Base-by-base conservation (phyloP, 2,797 vertebrate species). In the Masticophis lateralis region DNA sequence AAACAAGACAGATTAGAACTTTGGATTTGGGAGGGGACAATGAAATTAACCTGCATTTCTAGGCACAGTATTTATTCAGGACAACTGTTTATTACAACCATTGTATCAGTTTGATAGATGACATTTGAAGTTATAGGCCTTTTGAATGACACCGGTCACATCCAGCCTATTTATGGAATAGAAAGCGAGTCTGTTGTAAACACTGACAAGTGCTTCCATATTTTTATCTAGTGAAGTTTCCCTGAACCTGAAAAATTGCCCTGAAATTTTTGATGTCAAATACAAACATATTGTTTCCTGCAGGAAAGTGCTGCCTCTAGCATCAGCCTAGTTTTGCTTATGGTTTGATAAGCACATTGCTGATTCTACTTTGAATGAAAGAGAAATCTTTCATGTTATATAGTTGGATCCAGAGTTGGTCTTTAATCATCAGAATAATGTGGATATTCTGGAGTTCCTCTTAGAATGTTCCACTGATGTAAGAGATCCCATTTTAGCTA, bases 211-310 rank as follows among this genome's bases (percentile, higher is more conserved):
- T 86, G 27, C 7, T 94, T 90, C 92, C 63, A 5, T 63, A n/a
- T 87, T 66, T 61, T 93, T 94, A 12, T 56, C 69, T 51, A 18
- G 89, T 87, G n/a, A 20, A 86, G 51, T 57, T 94, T 92, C 74
- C 18, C 18, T 92, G 91, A 86, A 13, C 37, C 28, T 94, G 79
- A 92, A 92, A 89, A 63, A n/a, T 16, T 32, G n/a, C 25, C 91
- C 5, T 59, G 20, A 5, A 74, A 91, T 86, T 69, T 90, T 2
- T 66, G 22, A 59, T 93, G 37, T 92, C n/a, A 86, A 79, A 91
- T 56, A 89, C 63, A 92, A 94, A 59, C 37, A 43, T 51, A 4
- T 28, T 91, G 27, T 69, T 89, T 57, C 20, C 47, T 69, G 57
- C 53, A 86, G 63, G 79, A 79, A 94, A 79, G 4, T n/a, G 56